Base-by-base conservation (phyloP, 1,140 invertebrate species). In the Pseudomyrmex pallidus region DNA sequence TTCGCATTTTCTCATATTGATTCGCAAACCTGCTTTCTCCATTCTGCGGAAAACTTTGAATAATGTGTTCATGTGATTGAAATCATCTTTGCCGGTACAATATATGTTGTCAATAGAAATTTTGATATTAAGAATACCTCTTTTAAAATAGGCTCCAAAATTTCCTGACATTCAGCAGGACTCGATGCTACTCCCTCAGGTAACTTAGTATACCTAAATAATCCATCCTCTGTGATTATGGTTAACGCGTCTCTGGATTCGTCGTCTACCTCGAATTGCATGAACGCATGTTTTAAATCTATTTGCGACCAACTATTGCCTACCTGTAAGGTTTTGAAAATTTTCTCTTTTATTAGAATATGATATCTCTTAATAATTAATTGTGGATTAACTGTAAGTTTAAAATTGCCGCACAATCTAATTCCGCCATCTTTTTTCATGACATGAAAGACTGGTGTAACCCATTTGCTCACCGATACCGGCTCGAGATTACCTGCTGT, bases 101-200 rank as follows among this genome's bases (percentile, higher is more conserved):
- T 22, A 22, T 22, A 22, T 22, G 20, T 22, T 22, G 1, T 22
- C 20, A 22, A 22, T 22, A 22, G 0, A 22, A 22, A 22, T 22
- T 22, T 22, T 1, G 20, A 22, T 22, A 22, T 22, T 22, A 22
- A 1, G 20, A 22, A 22, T 22, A 22, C 20, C n/a, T n/a, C 20
- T 22, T 22, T 22, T 22, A 22, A 22, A 22, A 22, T 22, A 22
- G 20, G 0, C 20, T 22, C 20, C 20, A 22, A 22, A 1, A 22
- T 22, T 22, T 22, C 20, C 20, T 22, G 20, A 22, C 20, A 22
- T 22, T 22, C 20, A 22, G 20, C 20, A 22, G 20, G 20, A 22
- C 20, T 22, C 20, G 89, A 82, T 10, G 87, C 86, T 3, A 94
- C 72, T 0, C 94, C 94, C 85, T 92, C 94, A 20, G 90, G 89